Conservation (phyloP, 2,113 vertebrate genomes). For the Chelonoidis abingdonii region DNA sequence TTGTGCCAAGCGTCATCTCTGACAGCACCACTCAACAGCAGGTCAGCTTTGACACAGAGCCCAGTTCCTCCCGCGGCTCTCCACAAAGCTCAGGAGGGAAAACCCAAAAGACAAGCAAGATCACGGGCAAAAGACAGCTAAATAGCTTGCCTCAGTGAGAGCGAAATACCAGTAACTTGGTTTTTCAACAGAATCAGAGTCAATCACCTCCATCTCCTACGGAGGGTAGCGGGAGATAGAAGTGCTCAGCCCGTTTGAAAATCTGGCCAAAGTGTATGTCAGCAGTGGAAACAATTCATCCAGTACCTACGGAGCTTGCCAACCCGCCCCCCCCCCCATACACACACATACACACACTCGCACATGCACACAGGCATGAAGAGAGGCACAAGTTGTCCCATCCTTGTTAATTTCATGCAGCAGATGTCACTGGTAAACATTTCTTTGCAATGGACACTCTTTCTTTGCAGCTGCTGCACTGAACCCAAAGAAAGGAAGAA, state of each 20-base stretch:
- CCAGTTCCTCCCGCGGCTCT: too few species aligned
- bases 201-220: too few species aligned
- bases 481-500: not conserved
- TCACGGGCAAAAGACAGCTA: too few species aligned
- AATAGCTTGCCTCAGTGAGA: too few species aligned
- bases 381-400: not conserved
- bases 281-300: not conserved
- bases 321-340: accelerated
- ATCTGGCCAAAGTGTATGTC: not conserved
- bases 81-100: too few species aligned
- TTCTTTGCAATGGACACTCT: not conserved
- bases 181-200: too few species aligned
- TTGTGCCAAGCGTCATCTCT: too few species aligned
- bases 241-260: not conserved
- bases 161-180: too few species aligned
- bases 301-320: not conserved
- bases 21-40: too few species aligned
- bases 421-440: not conserved
- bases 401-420: not conserved
- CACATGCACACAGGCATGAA: not conserved
- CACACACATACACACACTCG: not conserved
- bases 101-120: too few species aligned
- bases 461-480: not conserved
- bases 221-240: not conserved
- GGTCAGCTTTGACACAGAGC: too few species aligned